Conservation (phyloP, 2,888 invertebrate genomes). For the Lasioglossum marginatum region DNA sequence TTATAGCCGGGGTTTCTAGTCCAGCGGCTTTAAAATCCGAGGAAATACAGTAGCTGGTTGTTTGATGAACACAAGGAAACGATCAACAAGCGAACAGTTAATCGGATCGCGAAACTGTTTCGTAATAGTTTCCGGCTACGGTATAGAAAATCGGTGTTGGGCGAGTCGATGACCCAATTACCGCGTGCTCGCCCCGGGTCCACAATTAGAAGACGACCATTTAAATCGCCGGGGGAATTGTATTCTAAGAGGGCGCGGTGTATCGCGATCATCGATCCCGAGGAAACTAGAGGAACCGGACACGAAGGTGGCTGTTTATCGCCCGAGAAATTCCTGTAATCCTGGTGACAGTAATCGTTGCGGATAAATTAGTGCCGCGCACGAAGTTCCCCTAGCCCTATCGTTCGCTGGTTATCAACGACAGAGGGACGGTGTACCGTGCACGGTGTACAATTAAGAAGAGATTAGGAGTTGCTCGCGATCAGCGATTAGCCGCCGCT, state of each 20-base stretch:
- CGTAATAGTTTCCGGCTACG: slow-evolving; percentile 15
- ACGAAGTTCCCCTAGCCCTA: slow-evolving; percentile 51
- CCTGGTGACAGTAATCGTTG: slow-evolving; percentile 57
- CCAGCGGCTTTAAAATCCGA: not conserved
- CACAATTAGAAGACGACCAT: slow-evolving; percentile 31
- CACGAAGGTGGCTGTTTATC: slow-evolving; percentile 36
- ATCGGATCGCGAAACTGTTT: slow-evolving; percentile 15
- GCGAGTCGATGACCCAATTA: slow-evolving; percentile 11
- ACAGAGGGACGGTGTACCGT: slow-evolving; percentile 24
- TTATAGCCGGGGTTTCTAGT: not conserved
- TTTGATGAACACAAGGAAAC: not conserved
- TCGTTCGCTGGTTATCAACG: slow-evolving; percentile 62
- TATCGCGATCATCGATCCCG: slow-evolving; percentile 23
- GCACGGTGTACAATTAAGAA: slow-evolving; percentile 65
- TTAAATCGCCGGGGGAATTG: not conserved
- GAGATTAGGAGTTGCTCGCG: slow-evolving; percentile 60
- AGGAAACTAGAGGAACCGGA: slow-evolving; percentile 1
- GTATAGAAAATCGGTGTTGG: slow-evolving; percentile 7
- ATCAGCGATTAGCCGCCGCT: slow-evolving; percentile 54
- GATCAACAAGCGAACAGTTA: slow-evolving; percentile 21
- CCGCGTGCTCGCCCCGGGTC: not conserved
- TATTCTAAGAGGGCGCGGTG: slow-evolving; percentile 3
- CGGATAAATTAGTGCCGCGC: slow-evolving; percentile 58
- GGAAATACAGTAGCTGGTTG: not conserved
- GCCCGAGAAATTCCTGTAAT: slow-evolving; percentile 55